Evolutionary conservation across 2,888 invertebrate species (phyloP).

Genomic region (Gari tellinella): DNA sequence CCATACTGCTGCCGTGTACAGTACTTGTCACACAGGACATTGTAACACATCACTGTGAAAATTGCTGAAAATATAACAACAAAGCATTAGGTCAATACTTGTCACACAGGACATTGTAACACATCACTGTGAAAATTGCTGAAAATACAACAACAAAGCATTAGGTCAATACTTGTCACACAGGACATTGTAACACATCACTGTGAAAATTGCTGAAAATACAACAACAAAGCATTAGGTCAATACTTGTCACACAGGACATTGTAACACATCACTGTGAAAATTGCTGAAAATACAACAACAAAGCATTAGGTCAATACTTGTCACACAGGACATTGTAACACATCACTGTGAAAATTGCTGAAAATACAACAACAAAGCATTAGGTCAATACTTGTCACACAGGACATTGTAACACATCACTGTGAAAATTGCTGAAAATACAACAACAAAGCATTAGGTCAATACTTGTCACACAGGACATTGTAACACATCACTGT

Average conservation of each 20-base stretch:
- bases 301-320: slow-evolving; percentile 94
- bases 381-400: slow-evolving; percentile 94
- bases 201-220: slow-evolving; percentile 94
- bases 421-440: slow-evolving; percentile 95
- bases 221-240: too few species aligned
- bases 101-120: slow-evolving; percentile 99
- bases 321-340: slow-evolving; percentile 99
- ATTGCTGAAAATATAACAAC: slow-evolving; percentile 87
- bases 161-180: slow-evolving; percentile 99
- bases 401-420: slow-evolving; percentile 99
- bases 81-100: slow-evolving; percentile 98
- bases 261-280: slow-evolving; percentile 99
- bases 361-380: too few species aligned
- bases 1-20: slow-evolving; percentile 99
- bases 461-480: slow-evolving; percentile 99
- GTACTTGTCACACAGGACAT: slow-evolving; percentile 99
- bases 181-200: slow-evolving; percentile 99
- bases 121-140: slow-evolving; percentile 99
- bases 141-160: slow-evolving; percentile 64
- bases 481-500: slow-evolving; percentile 99
- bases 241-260: slow-evolving; percentile 99
- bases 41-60: slow-evolving; percentile 99
- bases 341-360: slow-evolving; percentile 99
- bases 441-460: too few species aligned
- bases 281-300: slow-evolving; percentile 88